A percentile compares a stretch with the other conserved stretches of the same genome.
Conservation (phyloP, 2,888 invertebrate species). For the Hyles lineata region DNA sequence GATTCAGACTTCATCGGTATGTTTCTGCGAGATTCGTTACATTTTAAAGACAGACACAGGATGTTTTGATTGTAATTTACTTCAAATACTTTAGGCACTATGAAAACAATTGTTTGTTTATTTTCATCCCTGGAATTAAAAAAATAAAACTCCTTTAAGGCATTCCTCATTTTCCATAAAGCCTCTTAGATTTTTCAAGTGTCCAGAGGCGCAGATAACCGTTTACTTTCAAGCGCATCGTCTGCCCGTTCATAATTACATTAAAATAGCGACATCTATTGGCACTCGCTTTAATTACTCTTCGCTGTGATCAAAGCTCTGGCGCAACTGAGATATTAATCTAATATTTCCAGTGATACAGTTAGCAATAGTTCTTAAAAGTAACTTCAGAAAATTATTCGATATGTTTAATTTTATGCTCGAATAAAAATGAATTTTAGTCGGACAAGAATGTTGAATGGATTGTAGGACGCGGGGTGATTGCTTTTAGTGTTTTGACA, state of each 20-base stretch:
- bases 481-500: no score
- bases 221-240: conserved; percentile 6
- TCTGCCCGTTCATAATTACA: not conserved
- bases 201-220: not conserved
- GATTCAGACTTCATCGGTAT: conserved; percentile 43
- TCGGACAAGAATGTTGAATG: no score
- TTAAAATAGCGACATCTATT: conserved; percentile 6
- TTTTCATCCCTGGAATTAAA: no score
- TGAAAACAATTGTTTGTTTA: no score
- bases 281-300: conserved; percentile 5
- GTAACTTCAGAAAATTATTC: not conserved
- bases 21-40: not conserved
- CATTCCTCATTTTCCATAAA: not conserved
- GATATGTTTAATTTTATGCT: not conserved
- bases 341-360: not conserved
- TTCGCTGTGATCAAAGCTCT: not conserved
- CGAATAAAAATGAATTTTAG: no score
- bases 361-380: not conserved
- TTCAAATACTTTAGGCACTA: no score
- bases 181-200: not conserved
- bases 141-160: not conserved
- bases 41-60: no score
- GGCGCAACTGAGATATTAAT: conserved; percentile 3
- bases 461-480: no score
- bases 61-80: not conserved